phyloP scores from a whole-genome alignment of 2,113 vertebrate species.

The Petrocephalus microphthalmus region DNA sequence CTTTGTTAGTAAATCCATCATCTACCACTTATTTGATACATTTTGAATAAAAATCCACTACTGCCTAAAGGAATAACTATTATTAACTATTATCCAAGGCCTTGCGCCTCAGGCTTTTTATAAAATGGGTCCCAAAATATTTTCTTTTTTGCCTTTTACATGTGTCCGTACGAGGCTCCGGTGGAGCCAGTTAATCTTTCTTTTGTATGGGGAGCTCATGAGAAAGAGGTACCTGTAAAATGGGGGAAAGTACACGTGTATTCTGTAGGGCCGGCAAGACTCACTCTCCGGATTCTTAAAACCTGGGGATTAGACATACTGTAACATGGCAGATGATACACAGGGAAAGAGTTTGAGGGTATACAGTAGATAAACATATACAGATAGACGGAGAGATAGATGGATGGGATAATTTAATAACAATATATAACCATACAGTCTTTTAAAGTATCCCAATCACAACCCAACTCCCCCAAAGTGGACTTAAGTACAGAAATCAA shows the following conservation, averaged over 20 bases:
- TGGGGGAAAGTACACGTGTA: background rate
- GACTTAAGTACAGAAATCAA: background rate
- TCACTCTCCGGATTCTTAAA: background rate
- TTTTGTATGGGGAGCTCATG: slow-evolving; percentile 19
- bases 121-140: slow-evolving; percentile 1
- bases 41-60: slow-evolving; percentile 11
- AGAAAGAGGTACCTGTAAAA: slow-evolving; percentile 14
- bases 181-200: slow-evolving; percentile 24
- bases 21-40: background rate
- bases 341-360: background rate
- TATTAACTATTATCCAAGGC: slow-evolving; percentile 6
- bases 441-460: background rate
- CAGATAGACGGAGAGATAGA: background rate
- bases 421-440: background rate
- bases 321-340: background rate
- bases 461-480: background rate
- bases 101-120: background rate
- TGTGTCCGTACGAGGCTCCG: slow-evolving; percentile 20
- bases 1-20: slow-evolving; percentile 15
- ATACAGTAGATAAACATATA: background rate
- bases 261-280: background rate
- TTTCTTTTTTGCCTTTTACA: slow-evolving; percentile 5
- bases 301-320: background rate
- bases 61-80: background rate
- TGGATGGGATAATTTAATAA: background rate